Percentiles rank a stretch among this genome's conserved stretches.
phyloP scores from a whole-genome alignment of 2,797 vertebrate species.

The Loriculus beryllinus region DNA sequence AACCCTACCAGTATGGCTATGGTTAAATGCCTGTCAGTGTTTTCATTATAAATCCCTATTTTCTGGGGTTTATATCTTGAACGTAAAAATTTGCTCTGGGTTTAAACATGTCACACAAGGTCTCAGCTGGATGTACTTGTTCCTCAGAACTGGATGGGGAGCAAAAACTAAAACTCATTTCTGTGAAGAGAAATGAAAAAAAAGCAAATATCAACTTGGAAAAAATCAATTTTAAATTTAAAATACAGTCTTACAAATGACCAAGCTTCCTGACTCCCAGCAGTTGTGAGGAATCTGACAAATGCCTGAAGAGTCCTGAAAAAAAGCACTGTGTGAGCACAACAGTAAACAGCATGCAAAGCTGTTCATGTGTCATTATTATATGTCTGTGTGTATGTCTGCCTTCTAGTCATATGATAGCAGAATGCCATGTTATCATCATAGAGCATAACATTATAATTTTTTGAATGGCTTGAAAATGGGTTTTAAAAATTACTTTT shows the following conservation, averaged over 20 bases:
- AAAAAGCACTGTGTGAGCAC: neutral
- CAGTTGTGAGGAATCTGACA: neutral
- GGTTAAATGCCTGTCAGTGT: constrained; percentile 5
- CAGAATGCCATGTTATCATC: neutral
- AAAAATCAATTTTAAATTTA: neutral
- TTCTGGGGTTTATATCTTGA: constrained; percentile 24
- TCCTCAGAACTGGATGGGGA: neutral
- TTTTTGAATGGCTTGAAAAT: neutral
- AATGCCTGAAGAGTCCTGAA: neutral
- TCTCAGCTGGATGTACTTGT: neutral
- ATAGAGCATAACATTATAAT: neutral
- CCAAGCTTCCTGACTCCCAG: neutral
- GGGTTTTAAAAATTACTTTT: neutral
- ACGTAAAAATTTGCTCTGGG: constrained; percentile 3
- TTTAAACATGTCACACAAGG: neutral
- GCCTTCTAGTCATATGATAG: neutral
- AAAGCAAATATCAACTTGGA: neutral
- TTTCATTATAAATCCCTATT: constrained; percentile 45
- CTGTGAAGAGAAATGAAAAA: neutral
- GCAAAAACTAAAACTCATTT: neutral
- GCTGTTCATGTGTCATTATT: neutral
- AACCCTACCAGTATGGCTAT: neutral
- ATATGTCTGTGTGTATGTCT: neutral
- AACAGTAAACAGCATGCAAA: neutral
- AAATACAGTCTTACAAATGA: neutral